Conservation (phyloP, 1,140 invertebrate genomes). For the Papilio machaon region DNA sequence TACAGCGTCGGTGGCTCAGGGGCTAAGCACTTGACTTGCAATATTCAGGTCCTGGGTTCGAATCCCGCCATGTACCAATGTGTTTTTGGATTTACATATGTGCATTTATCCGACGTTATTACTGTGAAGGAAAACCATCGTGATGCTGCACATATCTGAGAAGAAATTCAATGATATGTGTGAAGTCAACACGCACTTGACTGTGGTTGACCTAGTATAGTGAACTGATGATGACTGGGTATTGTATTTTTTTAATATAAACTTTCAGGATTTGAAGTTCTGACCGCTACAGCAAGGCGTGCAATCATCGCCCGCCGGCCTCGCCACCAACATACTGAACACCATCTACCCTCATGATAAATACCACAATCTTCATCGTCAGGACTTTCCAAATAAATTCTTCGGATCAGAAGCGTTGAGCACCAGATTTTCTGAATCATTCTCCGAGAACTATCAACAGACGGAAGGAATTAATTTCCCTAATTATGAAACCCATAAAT, state of each 20-base stretch:
- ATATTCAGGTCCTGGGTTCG: too few species aligned
- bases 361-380: conserved; percentile 66
- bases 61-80: too few species aligned
- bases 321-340: conserved; percentile 77
- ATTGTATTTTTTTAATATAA: not conserved
- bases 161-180: too few species aligned
- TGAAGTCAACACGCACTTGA: too few species aligned
- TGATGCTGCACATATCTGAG: too few species aligned
- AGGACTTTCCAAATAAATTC: conserved; percentile 61
- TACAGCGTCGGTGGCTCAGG: too few species aligned
- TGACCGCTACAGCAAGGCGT: conserved; percentile 79
- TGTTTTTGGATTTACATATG: too few species aligned
- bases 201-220: too few species aligned
- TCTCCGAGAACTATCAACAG: conserved; percentile 73
- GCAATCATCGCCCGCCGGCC: conserved; percentile 66
- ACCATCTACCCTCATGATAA: conserved; percentile 73
- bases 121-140: too few species aligned
- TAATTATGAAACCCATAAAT: conserved; percentile 60
- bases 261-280: conserved; percentile 82
- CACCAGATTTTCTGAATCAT: conserved; percentile 67
- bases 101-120: too few species aligned
- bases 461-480: conserved; percentile 70
- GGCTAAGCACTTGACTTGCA: too few species aligned
- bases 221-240: too few species aligned
- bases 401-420: conserved; percentile 72